Base-by-base conservation (phyloP, 2,113 vertebrate genomes). In the Nibea coibor region DNA sequence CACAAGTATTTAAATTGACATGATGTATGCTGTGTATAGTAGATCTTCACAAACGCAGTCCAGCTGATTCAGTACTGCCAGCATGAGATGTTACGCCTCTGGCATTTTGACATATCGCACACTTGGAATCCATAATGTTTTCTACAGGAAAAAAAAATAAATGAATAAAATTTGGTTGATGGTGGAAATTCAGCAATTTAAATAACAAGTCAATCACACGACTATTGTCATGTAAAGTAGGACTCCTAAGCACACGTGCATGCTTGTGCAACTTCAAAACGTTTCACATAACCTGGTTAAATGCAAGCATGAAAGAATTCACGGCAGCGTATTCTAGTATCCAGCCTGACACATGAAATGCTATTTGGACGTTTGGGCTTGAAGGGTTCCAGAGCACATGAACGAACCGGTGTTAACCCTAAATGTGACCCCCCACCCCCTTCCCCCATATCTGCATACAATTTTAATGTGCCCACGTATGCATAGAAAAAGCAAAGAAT, bases 1-100 rank as follows among this genome's bases (percentile, higher is more conserved):
- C 79, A 81, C 43, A 1, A 67, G 39, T 61, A 75, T 90, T 84
- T 69, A 70, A 81, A 81, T 66, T 75, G 76, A 86, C 86, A 66
- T 75, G 78, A 81, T 84, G 86, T 80, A 84, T 70, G 57, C 73
- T 73, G 77, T 77, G 79, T 65, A 81, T 75, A 65, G 61, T 72
- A 68, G 68, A 87, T 82, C 70, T 71, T 69, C 54, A 77, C 80
- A 26, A 84, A 70, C 31, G 61, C 3, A 75, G 80, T 84, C 47
- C 84, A 85, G 75, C 80, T 84, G 88, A 88, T 91, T 85, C 83
- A 67, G 59, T 70, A 24, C 67, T 28, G 68, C 35, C 69, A 68
- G 74, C 72, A 24, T 73, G 87, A 80, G 67, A 83, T 47, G 35
- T n/a, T 51, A 7, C n/a, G 24, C 78, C 72, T 66, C 28, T 1